Percentiles rank a stretch among this genome's conserved stretches.
Conservation (phyloP, 2,113 vertebrate species). For the human (Homo sapiens) region GRCh38 chr4:124905501-124906000, state of each 20-base stretch:
- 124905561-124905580: background rate
- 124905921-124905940: background rate
- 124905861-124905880: background rate
- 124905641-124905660: background rate
- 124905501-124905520: background rate
- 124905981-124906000: background rate
- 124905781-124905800: background rate
- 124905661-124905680: background rate
- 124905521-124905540: background rate
- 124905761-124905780: background rate
- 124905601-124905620: background rate
- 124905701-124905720: background rate
- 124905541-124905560: background rate
- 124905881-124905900: background rate
- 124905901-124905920: background rate
- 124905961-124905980: background rate
- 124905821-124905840: background rate
- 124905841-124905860: background rate
- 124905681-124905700: background rate
- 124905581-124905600: background rate
- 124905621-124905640: background rate
- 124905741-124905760: background rate
- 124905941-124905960: background rate
- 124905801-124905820: background rate
- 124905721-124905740: background rate